Evolutionary conservation across 2,797 vertebrate species (phyloP).

Genomic region (Eleutherodactylus coqui): DNA sequence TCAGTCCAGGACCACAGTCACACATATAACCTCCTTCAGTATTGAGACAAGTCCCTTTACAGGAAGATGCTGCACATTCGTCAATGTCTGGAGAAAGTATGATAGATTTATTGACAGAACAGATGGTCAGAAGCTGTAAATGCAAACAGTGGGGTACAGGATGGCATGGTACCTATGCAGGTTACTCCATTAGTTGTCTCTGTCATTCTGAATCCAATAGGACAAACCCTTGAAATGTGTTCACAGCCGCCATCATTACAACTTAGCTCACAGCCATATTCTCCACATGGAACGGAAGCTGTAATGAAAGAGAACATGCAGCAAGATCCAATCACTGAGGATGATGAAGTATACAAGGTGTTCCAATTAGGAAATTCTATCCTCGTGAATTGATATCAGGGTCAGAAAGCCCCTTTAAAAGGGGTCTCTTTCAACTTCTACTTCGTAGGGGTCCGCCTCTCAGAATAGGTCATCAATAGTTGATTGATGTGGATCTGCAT

Average conservation of each 20-base stretch:
- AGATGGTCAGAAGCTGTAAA: not conserved
- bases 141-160: not conserved
- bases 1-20: conserved; percentile 75
- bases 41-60: conserved; percentile 76
- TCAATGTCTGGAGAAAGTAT: conserved; percentile 69
- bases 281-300: conserved; percentile 68
- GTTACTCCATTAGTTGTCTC: conserved; percentile 76
- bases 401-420: no score
- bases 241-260: conserved; percentile 81
- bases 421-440: no score
- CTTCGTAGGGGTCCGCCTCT: no score
- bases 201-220: conserved; percentile 77
- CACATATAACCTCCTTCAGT: conserved; percentile 79
- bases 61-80: conserved; percentile 75
- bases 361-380: no score
- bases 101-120: not conserved
- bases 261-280: conserved; percentile 78
- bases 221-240: conserved; percentile 80
- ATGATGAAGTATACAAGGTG: not conserved
- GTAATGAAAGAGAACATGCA: not conserved
- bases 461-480: no score
- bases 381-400: no score
- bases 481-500: no score
- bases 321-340: not conserved
- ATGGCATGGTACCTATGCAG: conserved; percentile 73